phyloP scores from a whole-genome alignment of 1,140 invertebrate genomes.

The Drosophila santomea region DNA sequence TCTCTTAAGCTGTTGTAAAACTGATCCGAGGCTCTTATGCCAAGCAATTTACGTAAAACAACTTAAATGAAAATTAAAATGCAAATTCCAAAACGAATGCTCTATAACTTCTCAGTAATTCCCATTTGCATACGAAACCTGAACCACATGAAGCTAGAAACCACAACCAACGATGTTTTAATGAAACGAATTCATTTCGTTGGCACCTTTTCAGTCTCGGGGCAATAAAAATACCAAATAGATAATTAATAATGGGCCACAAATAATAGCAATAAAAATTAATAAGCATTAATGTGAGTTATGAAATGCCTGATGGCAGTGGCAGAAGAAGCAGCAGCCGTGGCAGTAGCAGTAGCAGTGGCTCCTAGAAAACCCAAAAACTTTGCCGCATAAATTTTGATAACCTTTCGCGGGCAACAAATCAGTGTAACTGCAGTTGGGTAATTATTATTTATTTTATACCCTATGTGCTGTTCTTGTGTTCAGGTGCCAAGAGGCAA shows the following conservation, averaged over 20 bases:
- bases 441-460: constrained; percentile 60
- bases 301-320: constrained; percentile 38
- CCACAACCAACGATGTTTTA: constrained; percentile 16
- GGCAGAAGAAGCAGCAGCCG: not conserved
- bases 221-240: constrained; percentile 57
- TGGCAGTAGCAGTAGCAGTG: constrained; percentile 20
- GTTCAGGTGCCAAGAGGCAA: constrained; percentile 32
- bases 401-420: constrained; percentile 52
- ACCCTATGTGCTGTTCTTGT: constrained; percentile 9
- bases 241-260: constrained; percentile 59
- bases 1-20: not conserved
- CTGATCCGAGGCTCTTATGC: not conserved
- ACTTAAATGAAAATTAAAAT: constrained; percentile 14
- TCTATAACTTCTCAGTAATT: constrained; percentile 45
- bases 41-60: constrained; percentile 10
- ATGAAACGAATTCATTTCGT: constrained; percentile 59
- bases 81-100: constrained; percentile 26
- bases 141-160: constrained; percentile 25
- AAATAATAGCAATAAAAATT: constrained; percentile 63
- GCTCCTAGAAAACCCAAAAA: constrained; percentile 44
- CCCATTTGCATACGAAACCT: constrained; percentile 46
- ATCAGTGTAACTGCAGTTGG: constrained; percentile 56
- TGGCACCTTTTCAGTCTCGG: constrained; percentile 41
- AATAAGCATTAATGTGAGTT: constrained; percentile 61
- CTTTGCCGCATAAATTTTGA: constrained; percentile 58